Evolutionary conservation across 2,113 vertebrate genomes (phyloP).

Genomic region (Turnix velox): DNA sequence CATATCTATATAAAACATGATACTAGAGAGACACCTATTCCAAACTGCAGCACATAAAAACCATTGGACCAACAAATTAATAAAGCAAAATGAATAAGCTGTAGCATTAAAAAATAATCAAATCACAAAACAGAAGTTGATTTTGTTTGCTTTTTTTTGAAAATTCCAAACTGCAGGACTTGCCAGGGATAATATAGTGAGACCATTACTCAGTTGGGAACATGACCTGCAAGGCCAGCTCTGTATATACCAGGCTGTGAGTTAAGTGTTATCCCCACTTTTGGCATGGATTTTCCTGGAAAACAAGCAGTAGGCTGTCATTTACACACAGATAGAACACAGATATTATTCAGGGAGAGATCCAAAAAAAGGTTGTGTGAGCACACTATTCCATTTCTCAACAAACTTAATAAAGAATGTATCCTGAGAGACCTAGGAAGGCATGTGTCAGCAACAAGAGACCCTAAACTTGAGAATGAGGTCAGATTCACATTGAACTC

Average conservation of each 20-base stretch:
- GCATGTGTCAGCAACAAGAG: slow-evolving; percentile 20
- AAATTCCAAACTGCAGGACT: slow-evolving; percentile 12
- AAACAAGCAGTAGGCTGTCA: slow-evolving; percentile 18
- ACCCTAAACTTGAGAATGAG: slow-evolving; percentile 37
- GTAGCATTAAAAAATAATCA: slow-evolving; percentile 68
- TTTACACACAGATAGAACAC: slow-evolving; percentile 37
- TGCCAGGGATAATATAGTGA: slow-evolving; percentile 36
- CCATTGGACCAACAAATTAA: slow-evolving; percentile 77
- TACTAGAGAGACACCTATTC: slow-evolving; percentile 53
- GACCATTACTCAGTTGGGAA: slow-evolving; percentile 41
- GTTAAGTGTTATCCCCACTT: not conserved
- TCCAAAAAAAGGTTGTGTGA: slow-evolving; percentile 34
- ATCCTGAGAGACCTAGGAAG: slow-evolving; percentile 9
- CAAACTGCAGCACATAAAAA: slow-evolving; percentile 74
- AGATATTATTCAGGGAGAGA: slow-evolving; percentile 33
- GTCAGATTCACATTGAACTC: slow-evolving; percentile 38
- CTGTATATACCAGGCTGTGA: slow-evolving; percentile 43
- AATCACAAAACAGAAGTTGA: slow-evolving; percentile 53
- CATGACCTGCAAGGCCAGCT: slow-evolving; percentile 18
- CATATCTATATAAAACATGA: slow-evolving; percentile 70
- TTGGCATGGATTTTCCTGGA: slow-evolving; percentile 34
- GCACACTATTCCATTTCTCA: slow-evolving; percentile 37
- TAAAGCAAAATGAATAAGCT: slow-evolving; percentile 70
- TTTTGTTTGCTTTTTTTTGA: slow-evolving; percentile 54
- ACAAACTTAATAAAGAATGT: slow-evolving; percentile 40